Evolutionary conservation across 1,140 invertebrate species (phyloP).

Genomic region (Scaptomyza hsui): DNA sequence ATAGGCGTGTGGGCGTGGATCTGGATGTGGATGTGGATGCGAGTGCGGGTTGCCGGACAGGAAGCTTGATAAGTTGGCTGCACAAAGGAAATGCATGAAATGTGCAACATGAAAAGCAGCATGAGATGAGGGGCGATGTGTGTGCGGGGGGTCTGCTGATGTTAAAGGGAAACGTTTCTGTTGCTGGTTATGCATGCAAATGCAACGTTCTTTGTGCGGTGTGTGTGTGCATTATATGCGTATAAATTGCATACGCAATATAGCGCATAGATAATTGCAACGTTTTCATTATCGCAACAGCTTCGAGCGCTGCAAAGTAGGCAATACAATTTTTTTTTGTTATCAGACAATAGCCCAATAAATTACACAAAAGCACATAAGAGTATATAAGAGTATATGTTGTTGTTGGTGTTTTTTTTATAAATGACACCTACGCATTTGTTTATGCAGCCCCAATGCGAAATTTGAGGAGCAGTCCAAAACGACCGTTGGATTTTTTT

Average conservation of each 20-base stretch:
- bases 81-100: conserved; percentile 81
- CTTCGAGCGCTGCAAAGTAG: conserved; percentile 65
- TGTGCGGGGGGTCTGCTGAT: neutral
- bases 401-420: conserved; percentile 17
- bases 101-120: conserved; percentile 60
- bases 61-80: conserved; percentile 79
- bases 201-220: conserved; percentile 23
- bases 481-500: conserved; percentile 56
- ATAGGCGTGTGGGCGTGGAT: conserved; percentile 9
- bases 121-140: neutral
- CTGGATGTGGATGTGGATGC: conserved; percentile 9
- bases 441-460: conserved; percentile 32
- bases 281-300: conserved; percentile 54
- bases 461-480: conserved; percentile 48
- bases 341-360: conserved; percentile 19
- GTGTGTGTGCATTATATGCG: conserved; percentile 28
- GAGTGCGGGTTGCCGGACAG: conserved; percentile 59
- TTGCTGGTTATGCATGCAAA: conserved; percentile 35
- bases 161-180: conserved; percentile 30
- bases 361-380: neutral
- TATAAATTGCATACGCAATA: conserved; percentile 47
- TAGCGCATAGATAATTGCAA: conserved; percentile 58
- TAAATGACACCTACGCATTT: conserved; percentile 7
- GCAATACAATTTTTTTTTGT: conserved; percentile 50
- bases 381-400: conserved; percentile 1